Conservation (phyloP, 1,140 invertebrate species). For the Hylaeus volcanicus region DNA sequence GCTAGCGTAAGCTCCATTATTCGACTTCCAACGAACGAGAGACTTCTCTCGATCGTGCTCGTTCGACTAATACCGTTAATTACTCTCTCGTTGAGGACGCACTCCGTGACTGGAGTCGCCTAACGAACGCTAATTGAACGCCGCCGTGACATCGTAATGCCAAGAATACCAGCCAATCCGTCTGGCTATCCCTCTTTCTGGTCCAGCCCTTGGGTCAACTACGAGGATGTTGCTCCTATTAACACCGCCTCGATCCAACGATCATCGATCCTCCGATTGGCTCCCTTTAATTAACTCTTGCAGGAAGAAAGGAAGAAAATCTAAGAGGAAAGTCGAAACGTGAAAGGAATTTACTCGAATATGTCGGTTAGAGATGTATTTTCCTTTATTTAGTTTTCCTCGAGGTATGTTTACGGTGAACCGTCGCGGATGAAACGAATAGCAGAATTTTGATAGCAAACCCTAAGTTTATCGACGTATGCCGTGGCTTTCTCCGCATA, state of each 20-base stretch:
- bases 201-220: background rate
- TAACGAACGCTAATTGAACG: constrained; percentile 65
- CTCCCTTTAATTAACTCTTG: too few relatives aligned
- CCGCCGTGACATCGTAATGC: constrained; percentile 61
- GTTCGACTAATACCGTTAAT: constrained; percentile 63
- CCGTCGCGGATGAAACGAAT: too few relatives aligned
- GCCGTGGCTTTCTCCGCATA: too few relatives aligned
- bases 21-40: constrained; percentile 49
- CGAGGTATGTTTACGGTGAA: too few relatives aligned
- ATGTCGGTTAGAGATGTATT: too few relatives aligned
- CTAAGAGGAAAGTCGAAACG: too few relatives aligned
- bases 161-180: constrained; percentile 61
- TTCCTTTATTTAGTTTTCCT: too few relatives aligned
- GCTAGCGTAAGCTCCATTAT: constrained; percentile 56
- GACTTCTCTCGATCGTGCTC: constrained; percentile 48
- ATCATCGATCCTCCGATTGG: background rate
- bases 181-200: constrained; percentile 35
- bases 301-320: too few relatives aligned
- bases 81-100: constrained; percentile 58
- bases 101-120: constrained; percentile 42
- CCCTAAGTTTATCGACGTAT: too few relatives aligned
- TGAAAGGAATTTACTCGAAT: too few relatives aligned
- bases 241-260: background rate
- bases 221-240: background rate
- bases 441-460: too few relatives aligned